Evolutionary conservation across 1,140 invertebrate genomes (phyloP).

Genomic region (Spodoptera litura): DNA sequence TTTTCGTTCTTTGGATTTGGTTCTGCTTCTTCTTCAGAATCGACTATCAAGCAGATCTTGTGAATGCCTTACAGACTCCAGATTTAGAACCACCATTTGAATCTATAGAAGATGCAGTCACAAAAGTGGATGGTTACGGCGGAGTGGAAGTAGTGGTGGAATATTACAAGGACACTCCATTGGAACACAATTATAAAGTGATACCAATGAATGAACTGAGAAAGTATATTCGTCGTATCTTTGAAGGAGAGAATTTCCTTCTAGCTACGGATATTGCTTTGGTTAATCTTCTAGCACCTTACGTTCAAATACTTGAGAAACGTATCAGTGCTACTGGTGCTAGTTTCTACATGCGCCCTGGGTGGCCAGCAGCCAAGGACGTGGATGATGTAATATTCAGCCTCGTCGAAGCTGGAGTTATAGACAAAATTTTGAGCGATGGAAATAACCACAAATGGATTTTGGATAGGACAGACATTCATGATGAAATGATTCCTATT

Average conservation of each 20-base stretch:
- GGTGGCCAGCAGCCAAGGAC: slow-evolving; percentile 63
- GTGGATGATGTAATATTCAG: slow-evolving; percentile 52
- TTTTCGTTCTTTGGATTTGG: slow-evolving; percentile 71
- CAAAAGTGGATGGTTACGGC: slow-evolving; percentile 57
- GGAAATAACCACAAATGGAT: slow-evolving; percentile 37
- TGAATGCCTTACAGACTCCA: slow-evolving; percentile 59
- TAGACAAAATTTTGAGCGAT: slow-evolving; percentile 51
- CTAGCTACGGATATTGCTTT: slow-evolving; percentile 53
- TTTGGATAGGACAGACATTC: background rate
- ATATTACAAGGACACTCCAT: slow-evolving; percentile 59
- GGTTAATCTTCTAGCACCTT: slow-evolving; percentile 44
- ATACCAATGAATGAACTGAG: slow-evolving; percentile 50
- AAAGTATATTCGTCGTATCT: slow-evolving; percentile 54
- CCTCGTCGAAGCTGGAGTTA: slow-evolving; percentile 57
- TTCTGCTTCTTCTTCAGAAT: slow-evolving; percentile 69
- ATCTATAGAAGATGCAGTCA: slow-evolving; percentile 58
- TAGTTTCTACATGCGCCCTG: slow-evolving; percentile 61
- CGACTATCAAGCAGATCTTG: slow-evolving; percentile 67
- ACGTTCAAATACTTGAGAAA: slow-evolving; percentile 60
- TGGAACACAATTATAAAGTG: slow-evolving; percentile 54
- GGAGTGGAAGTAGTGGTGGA: slow-evolving; percentile 52
- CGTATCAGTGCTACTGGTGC: slow-evolving; percentile 50
- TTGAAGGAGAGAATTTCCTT: slow-evolving; percentile 60
- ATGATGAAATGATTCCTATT: slow-evolving; percentile 44
- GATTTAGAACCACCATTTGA: slow-evolving; percentile 62